These are phyloP conservation scores for Blomia tropicalis DNA, from an alignment of 2,888 invertebrate genomes.

Conservation along the genomic window DNA sequence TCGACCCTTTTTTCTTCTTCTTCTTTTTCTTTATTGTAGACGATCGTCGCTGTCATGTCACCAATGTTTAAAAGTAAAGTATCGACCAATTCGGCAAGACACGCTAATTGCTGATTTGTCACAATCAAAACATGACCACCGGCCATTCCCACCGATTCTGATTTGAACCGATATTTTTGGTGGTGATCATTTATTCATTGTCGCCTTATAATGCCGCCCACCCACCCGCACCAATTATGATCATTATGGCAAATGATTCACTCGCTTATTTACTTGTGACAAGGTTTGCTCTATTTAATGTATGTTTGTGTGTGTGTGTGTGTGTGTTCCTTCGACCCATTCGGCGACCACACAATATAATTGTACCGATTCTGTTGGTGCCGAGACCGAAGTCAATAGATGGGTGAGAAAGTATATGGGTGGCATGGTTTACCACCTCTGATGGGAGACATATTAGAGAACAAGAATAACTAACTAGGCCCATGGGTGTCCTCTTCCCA, in stretches of 20 bases:
- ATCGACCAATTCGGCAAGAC: neutral
- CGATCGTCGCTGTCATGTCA: neutral
- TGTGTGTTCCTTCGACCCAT: no score
- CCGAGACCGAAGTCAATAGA: neutral
- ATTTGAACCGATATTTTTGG: neutral
- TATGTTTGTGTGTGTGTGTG: no score
- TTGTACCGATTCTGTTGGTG: no score
- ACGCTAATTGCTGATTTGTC: constrained; percentile 15
- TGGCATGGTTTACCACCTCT: no score
- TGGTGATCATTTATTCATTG: no score
- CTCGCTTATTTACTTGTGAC: constrained; percentile 4
- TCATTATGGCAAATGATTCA: constrained; percentile 9
- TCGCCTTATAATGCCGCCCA: no score
- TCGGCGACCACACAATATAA: no score
- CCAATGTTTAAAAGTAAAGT: no score
- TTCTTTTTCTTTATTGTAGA: neutral
- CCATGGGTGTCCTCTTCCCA: neutral
- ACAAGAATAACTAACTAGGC: no score
- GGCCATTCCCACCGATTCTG: constrained; percentile 14
- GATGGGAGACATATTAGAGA: no score
- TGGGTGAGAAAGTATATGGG: no score
- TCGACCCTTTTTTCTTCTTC: neutral
- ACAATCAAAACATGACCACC: constrained; percentile 4
- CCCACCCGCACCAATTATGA: neutral
- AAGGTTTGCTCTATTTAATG: no score